Base-by-base conservation (phyloP, 2,888 invertebrate genomes). In the Sycophila texana region DNA sequence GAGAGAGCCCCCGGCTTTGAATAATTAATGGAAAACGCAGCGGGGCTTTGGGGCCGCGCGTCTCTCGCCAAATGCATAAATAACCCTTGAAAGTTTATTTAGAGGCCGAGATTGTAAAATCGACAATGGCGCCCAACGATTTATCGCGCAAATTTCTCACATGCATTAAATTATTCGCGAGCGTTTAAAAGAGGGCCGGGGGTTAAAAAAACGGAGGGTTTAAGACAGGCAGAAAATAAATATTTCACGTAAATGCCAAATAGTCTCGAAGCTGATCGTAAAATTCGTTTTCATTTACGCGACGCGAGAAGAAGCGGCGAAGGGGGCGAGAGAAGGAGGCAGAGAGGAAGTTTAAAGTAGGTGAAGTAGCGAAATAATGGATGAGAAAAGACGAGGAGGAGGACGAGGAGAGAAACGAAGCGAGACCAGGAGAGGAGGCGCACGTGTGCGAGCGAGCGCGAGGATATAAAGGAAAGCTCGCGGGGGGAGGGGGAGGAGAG, bases 351-450 rank as follows among this genome's bases (percentile, higher is more conserved):
- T 74, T 81, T 81, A 83, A 84, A 85, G 85, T 86, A 86, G 85
- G 85, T 85, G 85, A 86, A 85, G 85, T 84, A 85, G 85, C 82
- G 84, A 87, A 87, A 87, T 87, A 87, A 87, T 87, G 86, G 85
- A 85, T 83, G 84, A 85, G 86, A 84, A 83, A 84, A 83, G 82
- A 49, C 55, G 65, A 74, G 73, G 18, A 55, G 58, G 60, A 80
- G 70, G 70, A 71, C 70, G 65, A 71, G 74, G 73, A 60, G 22
- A 60, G 26, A 71, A 16, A 55, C 12, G 67, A 67, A 65, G 71
- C 74, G 47, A 10, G 26, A 75, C 13, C 1, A 26, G 14, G n/a
- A 22, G n/a, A 51, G 14, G 22, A 16, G 83, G 83, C 82, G 84
- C 26, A 58, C 18, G 22, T 47, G 65, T 12, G n/a, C n/a, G n/a